Evolutionary conservation across 2,113 vertebrate genomes (phyloP), one percentile per base, ranked within the genome.

Genomic region (Tychaedon coryphoeus): DNA sequence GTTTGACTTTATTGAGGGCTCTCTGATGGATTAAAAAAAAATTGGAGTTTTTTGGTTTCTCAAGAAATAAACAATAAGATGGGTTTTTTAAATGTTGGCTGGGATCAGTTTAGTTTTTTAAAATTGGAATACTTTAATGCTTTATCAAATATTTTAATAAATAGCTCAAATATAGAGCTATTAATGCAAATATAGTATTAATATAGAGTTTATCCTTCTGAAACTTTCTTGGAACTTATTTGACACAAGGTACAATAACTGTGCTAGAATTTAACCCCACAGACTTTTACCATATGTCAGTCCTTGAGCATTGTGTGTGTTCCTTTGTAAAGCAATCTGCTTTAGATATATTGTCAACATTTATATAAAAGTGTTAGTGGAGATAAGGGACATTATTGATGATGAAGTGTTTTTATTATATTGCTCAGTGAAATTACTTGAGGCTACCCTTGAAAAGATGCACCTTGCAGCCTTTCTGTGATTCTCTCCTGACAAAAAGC

Each of bases 21-120:
- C 3, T 56, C 17, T 70, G 36, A 86, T 75, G 7, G 16, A 38
- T 11, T 24, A 31, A 29, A 48, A 19, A 19, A 34, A 43, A 14
- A 5, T 0, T 2, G 15, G 8, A 3, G 0, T 28, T 50, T 72
- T 73, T 73, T 29, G 1, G 3, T 38, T 86, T 69, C 24, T 76
- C 50, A 57, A 73, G 7, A 6, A 79, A 57, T 48, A 53, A 86
- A 15, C 4, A 72, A 2, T 36, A 40, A 16, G 7, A 25, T 1
- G 6, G 6, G 15, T 3, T 34, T 6, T 88, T 50, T 9, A 75
- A 69, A 36, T 36, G 31, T 2, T 19, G 1, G 8, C 6, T 12
- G 9, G 34, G 8, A 19, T 33, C 19, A 24, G 15, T 42, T 80
- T 11, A 13, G 11, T 15, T 3, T 47, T 57, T 67, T 20, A 4